Evolutionary conservation across 2,888 invertebrate species (phyloP).

Genomic region (Latrodectus elegans): DNA sequence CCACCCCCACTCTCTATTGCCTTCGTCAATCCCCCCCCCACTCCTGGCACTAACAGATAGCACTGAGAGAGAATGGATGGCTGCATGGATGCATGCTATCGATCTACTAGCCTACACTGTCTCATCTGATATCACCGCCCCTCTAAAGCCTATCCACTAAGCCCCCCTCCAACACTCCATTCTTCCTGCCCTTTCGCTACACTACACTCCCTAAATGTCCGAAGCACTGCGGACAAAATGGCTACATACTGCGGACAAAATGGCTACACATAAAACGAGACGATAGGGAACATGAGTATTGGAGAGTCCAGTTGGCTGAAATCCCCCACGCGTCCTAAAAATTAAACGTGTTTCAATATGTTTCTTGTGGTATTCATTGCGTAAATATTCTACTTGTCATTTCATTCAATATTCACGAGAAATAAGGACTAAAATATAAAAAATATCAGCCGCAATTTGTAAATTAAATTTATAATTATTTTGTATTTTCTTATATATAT

Average conservation of each 20-base stretch:
- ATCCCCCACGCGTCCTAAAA: no score
- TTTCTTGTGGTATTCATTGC: no score
- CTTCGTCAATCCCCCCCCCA: not conserved
- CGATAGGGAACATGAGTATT: no score
- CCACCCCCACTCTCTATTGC: not conserved
- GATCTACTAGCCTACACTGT: not conserved
- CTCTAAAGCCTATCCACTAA: not conserved
- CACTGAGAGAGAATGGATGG: not conserved
- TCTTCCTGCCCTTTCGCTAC: not conserved
- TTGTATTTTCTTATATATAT: no score
- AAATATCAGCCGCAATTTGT: no score
- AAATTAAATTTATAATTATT: no score
- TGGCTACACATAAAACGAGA: not conserved
- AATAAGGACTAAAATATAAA: no score
- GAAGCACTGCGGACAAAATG: slow-evolving; percentile 4
- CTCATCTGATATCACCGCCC: slow-evolving; percentile 1
- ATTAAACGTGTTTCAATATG: no score
- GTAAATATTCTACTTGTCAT: no score
- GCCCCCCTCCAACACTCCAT: not conserved
- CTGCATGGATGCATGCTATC: not conserved
- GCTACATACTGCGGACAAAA: slow-evolving; percentile 1
- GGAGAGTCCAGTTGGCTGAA: no score
- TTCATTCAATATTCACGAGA: no score
- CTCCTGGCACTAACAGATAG: slow-evolving; percentile 3
- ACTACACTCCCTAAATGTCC: not conserved